phyloP scores from a whole-genome alignment of 2,797 vertebrate genomes.

The Takifugu ocellatus region DNA sequence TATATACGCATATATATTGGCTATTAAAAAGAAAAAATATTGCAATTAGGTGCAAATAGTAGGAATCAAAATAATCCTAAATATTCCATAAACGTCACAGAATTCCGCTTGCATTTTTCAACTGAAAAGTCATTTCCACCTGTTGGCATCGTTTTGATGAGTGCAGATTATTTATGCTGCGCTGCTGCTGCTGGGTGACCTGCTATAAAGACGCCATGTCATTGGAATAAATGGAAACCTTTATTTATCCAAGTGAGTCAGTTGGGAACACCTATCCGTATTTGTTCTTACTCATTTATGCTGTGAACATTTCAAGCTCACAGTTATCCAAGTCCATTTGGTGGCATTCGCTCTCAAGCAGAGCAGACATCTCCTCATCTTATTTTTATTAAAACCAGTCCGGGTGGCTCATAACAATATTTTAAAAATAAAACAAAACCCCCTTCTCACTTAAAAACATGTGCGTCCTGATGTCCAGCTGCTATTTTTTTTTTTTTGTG shows the following conservation, averaged over 20 bases:
- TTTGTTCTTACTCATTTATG: constrained; percentile 9
- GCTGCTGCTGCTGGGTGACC: background rate
- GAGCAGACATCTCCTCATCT: too few relatives aligned
- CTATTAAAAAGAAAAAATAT: background rate
- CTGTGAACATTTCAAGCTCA: constrained; percentile 18
- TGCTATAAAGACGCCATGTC: background rate
- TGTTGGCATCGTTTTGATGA: background rate
- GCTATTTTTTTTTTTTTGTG: background rate
- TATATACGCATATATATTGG: background rate
- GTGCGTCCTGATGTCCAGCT: too few relatives aligned
- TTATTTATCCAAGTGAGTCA: too few relatives aligned
- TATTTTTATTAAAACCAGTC: too few relatives aligned
- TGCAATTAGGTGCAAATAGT: background rate
- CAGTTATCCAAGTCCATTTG: constrained; percentile 20
- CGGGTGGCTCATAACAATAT: too few relatives aligned
- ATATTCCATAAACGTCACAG: too few relatives aligned
- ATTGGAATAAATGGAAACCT: too few relatives aligned
- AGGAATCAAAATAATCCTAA: background rate
- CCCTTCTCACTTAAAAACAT: too few relatives aligned
- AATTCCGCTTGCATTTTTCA: too few relatives aligned
- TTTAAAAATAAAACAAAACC: too few relatives aligned
- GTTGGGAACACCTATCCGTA: too few relatives aligned
- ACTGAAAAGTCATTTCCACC: background rate
- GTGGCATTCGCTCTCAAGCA: constrained; percentile 9
- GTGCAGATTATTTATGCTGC: background rate